Base-by-base conservation (phyloP, 2,888 invertebrate species). In the Luperina nickerlii region DNA sequence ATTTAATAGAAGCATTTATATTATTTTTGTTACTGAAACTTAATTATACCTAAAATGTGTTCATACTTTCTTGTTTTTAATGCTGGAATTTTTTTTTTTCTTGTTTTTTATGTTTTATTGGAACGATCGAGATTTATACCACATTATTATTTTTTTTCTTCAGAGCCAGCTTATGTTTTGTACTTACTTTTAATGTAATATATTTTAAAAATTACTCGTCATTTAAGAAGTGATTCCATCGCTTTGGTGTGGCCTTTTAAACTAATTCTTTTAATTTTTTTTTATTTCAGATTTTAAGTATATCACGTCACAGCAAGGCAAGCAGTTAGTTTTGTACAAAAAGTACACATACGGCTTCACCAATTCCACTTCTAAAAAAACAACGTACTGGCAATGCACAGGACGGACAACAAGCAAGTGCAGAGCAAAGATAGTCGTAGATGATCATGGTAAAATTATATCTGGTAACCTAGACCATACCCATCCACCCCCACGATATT, bases 401-500 rank as follows among this genome's bases (percentile, higher is more conserved):
- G 65, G 51, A 18, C 24, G 71, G 57, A 68, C 45, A 38, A 0
- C 18, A 3, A 68, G 38, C 27, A 66, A 15, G 2, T 83, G 83
- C 45, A 84, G 54, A 63, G 83, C 80, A 18, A 84, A 74, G 60
- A 0, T 84, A n/a, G 24, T 63, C 24, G 0, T 84, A 4, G 62
- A 82, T 70, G 9, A 20, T 20, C 15, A 24, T 27, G 60, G 65
- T 54, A 60, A 5, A 7, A 77, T 84, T 11, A 45, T 32, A 42
- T 71, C 81, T 11, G 60, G 81, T 15, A 48, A 20, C 18, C 7
- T 13, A 6, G 54, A 68, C 0, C 84, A 84, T 38, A 77, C 11
- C 4, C 84, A 84, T 68, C 54, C 62, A 54, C 74, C 84, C 0
- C 78, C 69, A 18, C 65, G 45, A 45, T 69, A 9, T 62, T 42